A percentile compares a stretch with the other conserved stretches of the same genome.
These are phyloP conservation scores for Ursus arctos DNA, from an alignment of 2,113 vertebrate species.

Conservation along the genomic window DNA sequence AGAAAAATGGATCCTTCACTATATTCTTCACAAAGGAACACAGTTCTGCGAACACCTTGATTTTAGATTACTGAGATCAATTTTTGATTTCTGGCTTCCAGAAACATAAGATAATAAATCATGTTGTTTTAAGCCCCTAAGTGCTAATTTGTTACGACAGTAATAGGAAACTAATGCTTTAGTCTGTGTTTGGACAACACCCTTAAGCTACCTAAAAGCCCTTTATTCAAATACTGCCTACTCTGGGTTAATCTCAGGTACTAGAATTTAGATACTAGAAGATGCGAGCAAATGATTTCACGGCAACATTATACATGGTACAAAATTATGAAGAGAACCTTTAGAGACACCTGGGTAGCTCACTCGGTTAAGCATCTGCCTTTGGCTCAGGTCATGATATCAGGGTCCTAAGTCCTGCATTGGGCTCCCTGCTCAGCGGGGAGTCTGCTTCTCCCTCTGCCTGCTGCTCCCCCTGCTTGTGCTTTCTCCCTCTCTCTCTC, in stretches of 20 bases:
- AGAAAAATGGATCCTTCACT: neutral
- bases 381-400: neutral
- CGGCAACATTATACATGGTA: neutral
- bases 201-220: neutral
- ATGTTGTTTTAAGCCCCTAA: neutral
- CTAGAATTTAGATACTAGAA: neutral
- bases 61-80: too few species aligned
- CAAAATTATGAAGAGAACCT: neutral
- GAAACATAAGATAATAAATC: neutral
- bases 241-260: neutral
- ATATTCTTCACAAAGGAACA: neutral
- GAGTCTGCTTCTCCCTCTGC: neutral
- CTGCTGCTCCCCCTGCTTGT: neutral
- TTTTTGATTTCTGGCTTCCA: neutral
- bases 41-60: neutral
- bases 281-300: neutral
- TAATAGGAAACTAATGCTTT: neutral
- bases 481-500: neutral
- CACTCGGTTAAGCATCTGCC: neutral
- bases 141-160: neutral
- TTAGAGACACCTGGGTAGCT: neutral
- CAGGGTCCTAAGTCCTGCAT: neutral
- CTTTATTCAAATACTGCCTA: neutral
- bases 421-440: neutral
- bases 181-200: neutral